Evolutionary conservation across 2,888 invertebrate genomes (phyloP), one percentile per base, ranked within the genome.

Genomic region (Gerris lacustris): DNA sequence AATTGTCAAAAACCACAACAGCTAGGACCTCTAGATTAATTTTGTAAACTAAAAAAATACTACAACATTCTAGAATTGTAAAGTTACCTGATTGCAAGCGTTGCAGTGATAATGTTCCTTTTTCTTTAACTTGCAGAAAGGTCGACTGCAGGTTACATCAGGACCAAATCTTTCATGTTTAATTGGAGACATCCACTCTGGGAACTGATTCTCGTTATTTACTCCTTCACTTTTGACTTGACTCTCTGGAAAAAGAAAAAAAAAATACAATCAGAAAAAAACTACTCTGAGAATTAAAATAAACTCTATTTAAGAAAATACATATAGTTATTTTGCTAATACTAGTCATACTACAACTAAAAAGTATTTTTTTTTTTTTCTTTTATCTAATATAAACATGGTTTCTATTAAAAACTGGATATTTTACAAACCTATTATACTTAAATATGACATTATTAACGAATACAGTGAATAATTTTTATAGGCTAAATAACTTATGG

Each of bases 51-150:
- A 55, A 55, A 55, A 11, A 55, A 15, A 55, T 4, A 55, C 2
- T 2, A 55, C 5, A 55, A 55, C 1, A 55, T 55, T 11, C 9
- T 31, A 31, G 31, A 31, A 31, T 31, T 31, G 1, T 11, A 2
- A 55, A 55, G 15, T 74, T 78, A 84, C 84, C 80, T 90, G 91
- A 79, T 90, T 89, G 81, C 91, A 91, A 68, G 88, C 85, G 78
- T 88, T 87, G 80, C 91, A 91, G 78, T 92, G 91, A 78, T 87
- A 90, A 78, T 91, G 91, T 74, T 87, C 87, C 77, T 88, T 87
- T 73, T 88, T 84, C 79, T 90, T 91, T 75, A 91, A 82, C 79
- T 91, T 91, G 80, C 91, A 91, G 79, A 91, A 91, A 6, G 91
- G 89, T 31, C 89, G 82, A 69, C 89, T 87, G 79, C 91, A 91